Evolutionary conservation across 2,888 invertebrate species (phyloP).

Genomic region (Noctua janthina): DNA sequence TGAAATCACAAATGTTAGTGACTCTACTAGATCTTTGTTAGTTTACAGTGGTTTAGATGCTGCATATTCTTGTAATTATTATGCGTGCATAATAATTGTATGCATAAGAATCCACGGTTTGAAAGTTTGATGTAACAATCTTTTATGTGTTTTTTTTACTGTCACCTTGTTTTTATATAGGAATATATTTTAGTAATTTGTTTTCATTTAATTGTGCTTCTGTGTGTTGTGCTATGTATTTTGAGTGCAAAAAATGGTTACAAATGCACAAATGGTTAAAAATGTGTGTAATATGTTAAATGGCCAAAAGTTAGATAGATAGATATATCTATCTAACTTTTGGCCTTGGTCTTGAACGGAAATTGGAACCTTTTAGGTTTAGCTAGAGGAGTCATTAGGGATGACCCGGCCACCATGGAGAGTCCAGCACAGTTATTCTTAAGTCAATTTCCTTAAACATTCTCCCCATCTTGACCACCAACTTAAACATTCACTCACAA

Average conservation of each 20-base stretch:
- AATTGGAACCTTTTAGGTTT: background rate
- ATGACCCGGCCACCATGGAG: background rate
- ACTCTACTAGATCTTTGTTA: background rate
- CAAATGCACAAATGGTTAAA: too few relatives aligned
- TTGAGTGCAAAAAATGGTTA: too few relatives aligned
- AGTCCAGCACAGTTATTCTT: background rate
- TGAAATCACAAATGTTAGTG: background rate
- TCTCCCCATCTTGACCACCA: background rate
- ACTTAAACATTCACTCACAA: slow-evolving; percentile 40
- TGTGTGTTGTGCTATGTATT: too few relatives aligned
- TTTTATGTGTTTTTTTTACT: too few relatives aligned
- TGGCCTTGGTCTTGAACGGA: background rate
- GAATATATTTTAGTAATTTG: too few relatives aligned
- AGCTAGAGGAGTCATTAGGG: background rate
- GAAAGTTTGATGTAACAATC: background rate
- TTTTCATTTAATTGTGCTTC: too few relatives aligned
- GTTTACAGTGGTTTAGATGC: background rate
- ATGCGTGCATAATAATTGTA: background rate
- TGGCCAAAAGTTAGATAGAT: too few relatives aligned
- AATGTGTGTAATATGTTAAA: too few relatives aligned
- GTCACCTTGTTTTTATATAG: too few relatives aligned
- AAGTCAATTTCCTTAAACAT: background rate
- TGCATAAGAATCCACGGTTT: background rate
- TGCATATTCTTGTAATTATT: background rate
- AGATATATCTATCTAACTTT: too few relatives aligned